Evolutionary conservation across 2,797 vertebrate species (phyloP).

Genomic region (Pipistrellus kuhlii): DNA sequence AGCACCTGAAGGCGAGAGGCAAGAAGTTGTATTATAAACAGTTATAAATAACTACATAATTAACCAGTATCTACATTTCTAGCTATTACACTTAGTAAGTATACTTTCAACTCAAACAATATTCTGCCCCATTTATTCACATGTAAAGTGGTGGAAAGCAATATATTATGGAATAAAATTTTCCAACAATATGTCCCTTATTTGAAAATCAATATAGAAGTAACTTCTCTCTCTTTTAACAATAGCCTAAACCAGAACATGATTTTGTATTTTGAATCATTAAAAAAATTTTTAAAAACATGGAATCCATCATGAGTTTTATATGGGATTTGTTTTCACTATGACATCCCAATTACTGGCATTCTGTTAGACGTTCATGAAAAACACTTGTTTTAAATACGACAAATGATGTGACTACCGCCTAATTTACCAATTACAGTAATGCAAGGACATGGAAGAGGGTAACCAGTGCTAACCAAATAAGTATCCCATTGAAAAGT

Average conservation of each 20-base stretch:
- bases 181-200: conserved; percentile 3
- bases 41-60: conserved; percentile 2
- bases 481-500: neutral
- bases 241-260: conserved; percentile 21
- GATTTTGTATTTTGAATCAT: conserved; percentile 38
- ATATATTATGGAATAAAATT: neutral
- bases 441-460: neutral
- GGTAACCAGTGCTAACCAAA: neutral
- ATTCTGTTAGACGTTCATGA: neutral
- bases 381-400: neutral
- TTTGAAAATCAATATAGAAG: neutral
- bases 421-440: neutral
- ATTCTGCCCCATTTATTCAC: conserved; percentile 3
- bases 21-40: neutral
- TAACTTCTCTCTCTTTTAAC: conserved; percentile 40
- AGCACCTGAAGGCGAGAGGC: neutral
- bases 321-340: conserved; percentile 25
- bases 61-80: neutral
- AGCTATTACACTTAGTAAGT: neutral
- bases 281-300: neutral
- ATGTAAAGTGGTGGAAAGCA: neutral
- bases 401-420: neutral
- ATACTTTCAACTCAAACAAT: neutral
- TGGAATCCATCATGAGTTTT: neutral
- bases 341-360: neutral